Evolutionary conservation across 53 echinoderm and acorn worm species (phyloP).

Genomic region (Temnopleurus reevesii): DNA sequence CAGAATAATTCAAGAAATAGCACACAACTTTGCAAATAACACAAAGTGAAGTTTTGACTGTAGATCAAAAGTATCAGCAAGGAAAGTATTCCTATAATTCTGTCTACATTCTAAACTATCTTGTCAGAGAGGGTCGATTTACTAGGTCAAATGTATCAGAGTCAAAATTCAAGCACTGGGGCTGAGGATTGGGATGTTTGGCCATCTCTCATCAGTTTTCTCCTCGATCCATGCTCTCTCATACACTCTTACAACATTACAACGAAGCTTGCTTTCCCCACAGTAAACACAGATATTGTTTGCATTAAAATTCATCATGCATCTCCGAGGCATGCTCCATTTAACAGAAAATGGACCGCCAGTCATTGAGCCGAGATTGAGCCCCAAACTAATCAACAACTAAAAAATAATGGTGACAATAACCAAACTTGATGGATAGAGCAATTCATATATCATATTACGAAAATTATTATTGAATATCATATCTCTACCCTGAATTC

Average conservation of each 20-base stretch:
- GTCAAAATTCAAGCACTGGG: too few species aligned
- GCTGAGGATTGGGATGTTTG: too few species aligned
- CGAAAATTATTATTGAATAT: background rate
- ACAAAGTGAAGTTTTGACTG: too few species aligned
- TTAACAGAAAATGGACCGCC: conserved; percentile 37
- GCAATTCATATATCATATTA: background rate
- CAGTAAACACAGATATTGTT: conserved; percentile 19
- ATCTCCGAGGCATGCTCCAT: background rate
- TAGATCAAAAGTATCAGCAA: too few species aligned
- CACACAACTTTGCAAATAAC: too few species aligned
- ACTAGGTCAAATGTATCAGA: too few species aligned
- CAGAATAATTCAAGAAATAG: too few species aligned
- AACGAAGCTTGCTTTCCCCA: background rate
- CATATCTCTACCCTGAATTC: background rate
- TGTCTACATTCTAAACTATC: too few species aligned
- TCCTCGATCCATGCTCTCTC: too few species aligned
- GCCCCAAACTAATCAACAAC: background rate
- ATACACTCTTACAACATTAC: background rate
- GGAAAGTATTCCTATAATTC: too few species aligned
- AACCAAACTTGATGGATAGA: conserved; percentile 5
- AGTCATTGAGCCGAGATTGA: background rate
- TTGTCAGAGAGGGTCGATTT: too few species aligned
- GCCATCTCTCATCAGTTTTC: too few species aligned
- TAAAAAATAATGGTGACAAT: background rate
- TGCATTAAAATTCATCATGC: conserved; percentile 35